Evolutionary conservation across 2,113 vertebrate genomes (phyloP).

Genomic region (Hippocampus guttulatus): DNA sequence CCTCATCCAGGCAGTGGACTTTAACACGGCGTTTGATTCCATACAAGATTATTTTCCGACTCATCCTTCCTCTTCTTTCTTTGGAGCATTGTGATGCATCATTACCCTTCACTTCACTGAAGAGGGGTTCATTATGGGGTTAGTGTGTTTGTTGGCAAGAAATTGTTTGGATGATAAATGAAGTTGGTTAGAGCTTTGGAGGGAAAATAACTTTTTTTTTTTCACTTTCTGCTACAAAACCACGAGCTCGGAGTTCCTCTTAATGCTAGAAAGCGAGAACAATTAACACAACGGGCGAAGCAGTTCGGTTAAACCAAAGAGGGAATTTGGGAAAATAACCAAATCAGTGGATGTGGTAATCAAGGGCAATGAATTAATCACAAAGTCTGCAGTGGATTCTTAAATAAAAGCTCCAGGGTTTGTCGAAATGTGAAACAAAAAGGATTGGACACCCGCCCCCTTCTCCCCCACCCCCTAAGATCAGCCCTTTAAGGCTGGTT

Average conservation of each 20-base stretch:
- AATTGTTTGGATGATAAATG: slow-evolving; percentile 99
- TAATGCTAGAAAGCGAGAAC: slow-evolving; percentile 62
- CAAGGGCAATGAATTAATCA: slow-evolving; percentile 61
- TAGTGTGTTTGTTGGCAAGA: slow-evolving; percentile 97
- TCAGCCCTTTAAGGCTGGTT: slow-evolving; percentile 29
- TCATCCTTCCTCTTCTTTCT: slow-evolving; percentile 52
- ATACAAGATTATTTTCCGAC: slow-evolving; percentile 48
- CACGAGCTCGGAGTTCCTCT: slow-evolving; percentile 81
- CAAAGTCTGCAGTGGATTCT: slow-evolving; percentile 47
- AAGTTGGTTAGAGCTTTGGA: slow-evolving; percentile 76
- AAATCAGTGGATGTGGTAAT: slow-evolving; percentile 72
- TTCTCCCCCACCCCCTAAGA: slow-evolving; percentile 10
- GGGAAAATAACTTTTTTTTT: slow-evolving; percentile 82
- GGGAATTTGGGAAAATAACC: slow-evolving; percentile 67
- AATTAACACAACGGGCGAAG: slow-evolving; percentile 66
- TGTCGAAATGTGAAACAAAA: slow-evolving; percentile 47
- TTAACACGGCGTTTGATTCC: slow-evolving; percentile 77
- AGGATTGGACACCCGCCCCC: slow-evolving; percentile 46
- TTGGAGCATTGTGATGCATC: slow-evolving; percentile 89
- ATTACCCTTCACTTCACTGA: slow-evolving; percentile 97
- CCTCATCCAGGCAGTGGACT: slow-evolving; percentile 93
- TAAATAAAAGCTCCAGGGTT: slow-evolving; percentile 47
- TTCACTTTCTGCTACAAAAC: slow-evolving; percentile 70
- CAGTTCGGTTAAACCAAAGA: slow-evolving; percentile 59
- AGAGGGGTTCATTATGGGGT: slow-evolving; percentile 96